Evolutionary conservation across 2,888 invertebrate genomes (phyloP).

Genomic region (Julus scandinavius): DNA sequence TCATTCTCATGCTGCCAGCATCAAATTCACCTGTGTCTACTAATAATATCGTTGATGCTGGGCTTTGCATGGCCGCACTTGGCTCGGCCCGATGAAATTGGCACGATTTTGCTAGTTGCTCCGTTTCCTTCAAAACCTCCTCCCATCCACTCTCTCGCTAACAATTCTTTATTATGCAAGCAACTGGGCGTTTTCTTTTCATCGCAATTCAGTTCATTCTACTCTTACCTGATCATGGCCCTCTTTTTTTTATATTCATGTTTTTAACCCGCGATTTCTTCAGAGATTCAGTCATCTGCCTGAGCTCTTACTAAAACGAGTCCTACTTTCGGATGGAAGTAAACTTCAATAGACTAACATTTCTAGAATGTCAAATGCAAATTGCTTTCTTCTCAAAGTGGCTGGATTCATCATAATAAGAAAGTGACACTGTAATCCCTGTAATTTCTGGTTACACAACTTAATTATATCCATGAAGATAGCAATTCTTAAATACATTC

Average conservation of each 20-base stretch:
- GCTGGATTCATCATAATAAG: too few relatives aligned
- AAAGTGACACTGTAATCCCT: too few relatives aligned
- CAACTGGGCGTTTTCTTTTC: constrained; percentile 42
- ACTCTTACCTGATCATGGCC: constrained; percentile 35
- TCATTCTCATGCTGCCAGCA: constrained; percentile 30
- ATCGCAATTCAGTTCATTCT: constrained; percentile 35
- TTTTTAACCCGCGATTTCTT: not conserved
- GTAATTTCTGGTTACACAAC: too few relatives aligned
- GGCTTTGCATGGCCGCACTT: not conserved
- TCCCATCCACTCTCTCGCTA: constrained; percentile 5
- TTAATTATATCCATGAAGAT: too few relatives aligned
- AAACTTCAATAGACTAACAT: too few relatives aligned
- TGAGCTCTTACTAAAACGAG: not conserved
- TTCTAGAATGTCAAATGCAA: too few relatives aligned
- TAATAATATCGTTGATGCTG: constrained; percentile 18
- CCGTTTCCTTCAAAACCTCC: constrained; percentile 17
- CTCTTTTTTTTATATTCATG: not conserved
- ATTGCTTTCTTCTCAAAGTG: too few relatives aligned
- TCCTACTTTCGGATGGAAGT: not conserved
- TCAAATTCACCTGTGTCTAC: constrained; percentile 32
- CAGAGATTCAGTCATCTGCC: not conserved
- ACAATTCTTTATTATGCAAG: constrained; percentile 35
- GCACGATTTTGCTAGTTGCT: constrained; percentile 15
- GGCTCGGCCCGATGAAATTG: not conserved
- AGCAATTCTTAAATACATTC: too few relatives aligned